Conservation (phyloP, 2,888 invertebrate genomes). For the Tinea semifulvella region DNA sequence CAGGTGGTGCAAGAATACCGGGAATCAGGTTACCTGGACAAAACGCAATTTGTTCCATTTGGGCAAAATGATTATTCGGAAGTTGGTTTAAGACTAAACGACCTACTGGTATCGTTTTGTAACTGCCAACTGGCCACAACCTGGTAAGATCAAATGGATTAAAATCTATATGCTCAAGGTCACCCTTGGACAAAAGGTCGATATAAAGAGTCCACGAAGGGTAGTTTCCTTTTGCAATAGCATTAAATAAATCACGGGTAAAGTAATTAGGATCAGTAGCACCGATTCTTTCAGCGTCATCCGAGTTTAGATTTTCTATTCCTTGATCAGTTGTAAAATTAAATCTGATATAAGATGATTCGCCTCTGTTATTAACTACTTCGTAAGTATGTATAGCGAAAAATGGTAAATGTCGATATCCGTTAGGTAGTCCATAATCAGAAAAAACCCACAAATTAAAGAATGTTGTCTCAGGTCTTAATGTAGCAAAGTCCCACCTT, state of each 20-base stretch:
- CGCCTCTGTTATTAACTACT: not conserved
- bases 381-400: constrained; percentile 70
- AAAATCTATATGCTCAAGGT: constrained; percentile 31
- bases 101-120: constrained; percentile 71
- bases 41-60: constrained; percentile 54
- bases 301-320: constrained; percentile 38
- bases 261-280: constrained; percentile 38
- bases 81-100: constrained; percentile 44
- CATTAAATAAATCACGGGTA: constrained; percentile 36
- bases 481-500: not conserved
- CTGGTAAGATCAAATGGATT: constrained; percentile 46
- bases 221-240: constrained; percentile 34
- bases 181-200: constrained; percentile 38
- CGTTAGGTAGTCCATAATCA: not conserved
- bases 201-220: constrained; percentile 40
- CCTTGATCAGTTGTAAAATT: constrained; percentile 40
- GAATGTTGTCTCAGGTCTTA: not conserved
- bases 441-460: constrained; percentile 30
- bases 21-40: constrained; percentile 25
- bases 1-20: constrained; percentile 51
- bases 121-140: constrained; percentile 69
- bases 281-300: constrained; percentile 27
- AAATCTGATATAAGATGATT: not conserved
- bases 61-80: constrained; percentile 50
- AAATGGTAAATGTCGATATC: constrained; percentile 36